Conservation (phyloP, 2,797 vertebrate species). For the Scyliorhinus canicula region DNA sequence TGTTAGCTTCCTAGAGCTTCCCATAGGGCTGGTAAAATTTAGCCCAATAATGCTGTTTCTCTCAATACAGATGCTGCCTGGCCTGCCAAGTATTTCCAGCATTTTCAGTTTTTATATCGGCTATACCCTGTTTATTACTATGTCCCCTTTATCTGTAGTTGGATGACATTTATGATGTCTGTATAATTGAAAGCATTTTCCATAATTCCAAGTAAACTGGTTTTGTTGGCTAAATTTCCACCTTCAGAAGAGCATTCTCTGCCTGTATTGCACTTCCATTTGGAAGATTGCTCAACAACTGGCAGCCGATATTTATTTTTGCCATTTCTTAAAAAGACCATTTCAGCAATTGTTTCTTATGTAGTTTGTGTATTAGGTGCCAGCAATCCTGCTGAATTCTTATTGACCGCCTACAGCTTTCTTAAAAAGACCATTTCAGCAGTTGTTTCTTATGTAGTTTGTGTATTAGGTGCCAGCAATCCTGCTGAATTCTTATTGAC, state of each 20-base stretch:
- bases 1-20: too few species aligned
- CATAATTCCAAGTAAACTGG: background rate
- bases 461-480: background rate
- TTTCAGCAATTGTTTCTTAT: background rate
- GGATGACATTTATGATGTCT: background rate
- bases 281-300: slow-evolving; percentile 19
- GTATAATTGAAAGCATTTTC: background rate
- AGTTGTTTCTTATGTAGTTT: background rate
- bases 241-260: background rate
- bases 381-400: background rate
- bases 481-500: background rate
- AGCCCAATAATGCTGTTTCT: background rate
- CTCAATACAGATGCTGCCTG: too few species aligned
- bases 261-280: background rate
- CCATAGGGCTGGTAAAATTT: too few species aligned
- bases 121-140: background rate
- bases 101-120: too few species aligned
- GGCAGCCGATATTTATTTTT: background rate
- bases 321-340: background rate
- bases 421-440: background rate
- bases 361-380: background rate
- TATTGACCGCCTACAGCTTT: background rate
- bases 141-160: background rate
- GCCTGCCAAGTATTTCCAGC: too few species aligned
- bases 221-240: background rate